Evolutionary conservation across 2,797 vertebrate species (phyloP).

Genomic region (Pipistrellus nathusii): DNA sequence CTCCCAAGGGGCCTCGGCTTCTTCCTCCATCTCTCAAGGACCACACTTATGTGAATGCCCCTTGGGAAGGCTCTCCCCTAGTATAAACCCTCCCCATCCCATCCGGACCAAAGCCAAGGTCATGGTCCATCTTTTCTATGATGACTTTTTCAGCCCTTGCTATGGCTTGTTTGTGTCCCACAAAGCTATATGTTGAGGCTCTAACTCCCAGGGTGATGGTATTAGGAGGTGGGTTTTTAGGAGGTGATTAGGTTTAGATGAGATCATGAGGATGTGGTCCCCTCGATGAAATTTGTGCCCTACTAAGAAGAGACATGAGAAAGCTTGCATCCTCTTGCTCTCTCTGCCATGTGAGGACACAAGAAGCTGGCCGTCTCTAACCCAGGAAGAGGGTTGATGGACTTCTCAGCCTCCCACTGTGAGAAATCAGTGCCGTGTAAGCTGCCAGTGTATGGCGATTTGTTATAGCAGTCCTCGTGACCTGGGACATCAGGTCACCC

Average conservation of each 20-base stretch:
- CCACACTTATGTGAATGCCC: neutral
- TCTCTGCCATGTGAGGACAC: neutral
- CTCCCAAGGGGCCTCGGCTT: neutral
- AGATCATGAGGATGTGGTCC: neutral
- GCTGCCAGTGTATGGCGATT: neutral
- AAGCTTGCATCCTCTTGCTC: neutral
- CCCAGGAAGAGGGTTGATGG: neutral
- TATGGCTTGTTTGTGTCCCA: neutral
- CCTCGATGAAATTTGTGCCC: neutral
- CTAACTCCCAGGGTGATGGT: neutral
- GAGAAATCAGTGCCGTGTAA: neutral
- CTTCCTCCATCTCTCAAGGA: neutral
- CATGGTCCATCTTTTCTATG: neutral
- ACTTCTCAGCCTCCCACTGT: neutral
- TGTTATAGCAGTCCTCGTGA: neutral
- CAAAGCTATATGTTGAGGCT: neutral
- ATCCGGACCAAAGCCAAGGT: neutral
- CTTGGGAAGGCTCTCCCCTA: neutral
- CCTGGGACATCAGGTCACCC: neutral
- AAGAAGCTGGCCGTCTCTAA: neutral
- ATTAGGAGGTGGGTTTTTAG: neutral
- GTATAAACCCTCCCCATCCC: neutral
- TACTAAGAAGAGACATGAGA: too few species aligned
- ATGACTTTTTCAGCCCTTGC: neutral
- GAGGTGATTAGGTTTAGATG: neutral